These are phyloP conservation scores for Xiphorhynchus elegans DNA, from an alignment of 2,113 vertebrate species.

Conservation along the genomic window DNA sequence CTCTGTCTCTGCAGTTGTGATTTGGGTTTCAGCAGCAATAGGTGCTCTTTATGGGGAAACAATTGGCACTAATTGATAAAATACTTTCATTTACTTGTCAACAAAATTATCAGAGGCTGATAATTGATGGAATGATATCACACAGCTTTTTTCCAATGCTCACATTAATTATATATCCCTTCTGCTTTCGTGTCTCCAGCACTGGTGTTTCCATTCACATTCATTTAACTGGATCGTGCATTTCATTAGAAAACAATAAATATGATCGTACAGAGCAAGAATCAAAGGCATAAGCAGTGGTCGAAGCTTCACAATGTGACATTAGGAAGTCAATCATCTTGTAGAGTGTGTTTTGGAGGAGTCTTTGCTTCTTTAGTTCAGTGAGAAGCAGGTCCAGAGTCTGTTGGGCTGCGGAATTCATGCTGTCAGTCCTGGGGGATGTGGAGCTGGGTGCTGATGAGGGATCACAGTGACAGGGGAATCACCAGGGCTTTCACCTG, in stretches of 20 bases:
- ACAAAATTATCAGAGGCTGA: conserved; percentile 56
- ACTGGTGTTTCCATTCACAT: conserved; percentile 2
- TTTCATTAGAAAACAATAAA: conserved; percentile 41
- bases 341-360: background rate
- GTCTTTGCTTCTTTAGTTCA: background rate
- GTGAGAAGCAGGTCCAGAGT: background rate
- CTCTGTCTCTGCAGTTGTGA: background rate
- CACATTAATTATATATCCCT: conserved; percentile 50
- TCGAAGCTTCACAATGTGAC: background rate
- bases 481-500: background rate
- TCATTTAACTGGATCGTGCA: background rate
- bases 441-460: background rate
- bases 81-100: conserved; percentile 44
- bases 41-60: background rate
- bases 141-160: conserved; percentile 17
- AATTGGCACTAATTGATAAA: conserved; percentile 54
- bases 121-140: conserved; percentile 49
- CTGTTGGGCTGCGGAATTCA: background rate
- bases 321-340: background rate
- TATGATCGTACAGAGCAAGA: background rate
- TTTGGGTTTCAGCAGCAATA: background rate
- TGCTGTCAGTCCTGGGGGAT: background rate
- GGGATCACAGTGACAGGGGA: background rate
- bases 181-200: background rate
- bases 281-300: background rate